Conservation (phyloP, 53 echinoderm and acorn worm species). For the Apostichopus leukothele region DNA sequence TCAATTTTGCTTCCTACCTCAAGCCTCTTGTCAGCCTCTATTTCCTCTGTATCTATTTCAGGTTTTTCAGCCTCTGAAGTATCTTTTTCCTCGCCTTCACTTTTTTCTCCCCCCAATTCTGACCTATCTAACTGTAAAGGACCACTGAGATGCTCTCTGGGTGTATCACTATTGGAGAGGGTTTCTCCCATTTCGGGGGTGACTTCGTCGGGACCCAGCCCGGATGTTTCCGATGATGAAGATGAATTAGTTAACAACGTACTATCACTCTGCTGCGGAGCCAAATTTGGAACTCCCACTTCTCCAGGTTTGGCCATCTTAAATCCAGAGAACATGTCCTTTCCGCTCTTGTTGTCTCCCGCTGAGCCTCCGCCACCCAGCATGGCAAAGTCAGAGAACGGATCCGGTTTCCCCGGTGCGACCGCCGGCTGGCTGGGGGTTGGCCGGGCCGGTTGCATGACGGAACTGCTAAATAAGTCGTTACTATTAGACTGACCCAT, state of each 20-base stretch:
- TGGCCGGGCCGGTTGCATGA: constrained; percentile 60
- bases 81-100: not conserved
- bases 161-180: not conserved
- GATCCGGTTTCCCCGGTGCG: constrained; percentile 64
- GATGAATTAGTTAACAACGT: constrained; percentile 19
- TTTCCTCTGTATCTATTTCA: not conserved
- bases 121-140: not conserved
- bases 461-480: constrained; percentile 26
- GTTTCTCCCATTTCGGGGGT: not conserved
- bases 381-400: constrained; percentile 74
- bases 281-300: constrained; percentile 65
- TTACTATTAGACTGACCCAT: constrained; percentile 36
- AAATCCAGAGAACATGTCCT: constrained; percentile 82
- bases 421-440: constrained; percentile 48
- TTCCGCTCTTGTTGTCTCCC: constrained; percentile 58
- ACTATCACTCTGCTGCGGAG: constrained; percentile 28
- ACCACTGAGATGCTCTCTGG: not conserved
- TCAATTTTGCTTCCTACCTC: not conserved
- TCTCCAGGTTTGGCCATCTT: constrained; percentile 97
- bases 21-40: not conserved
- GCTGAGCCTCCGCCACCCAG: constrained; percentile 57
- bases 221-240: constrained; percentile 26
- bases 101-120: not conserved
- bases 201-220: not conserved
- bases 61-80: not conserved